These are phyloP conservation scores for Lophius piscatorius DNA, from an alignment of 2,113 vertebrate genomes.

Conservation along the genomic window DNA sequence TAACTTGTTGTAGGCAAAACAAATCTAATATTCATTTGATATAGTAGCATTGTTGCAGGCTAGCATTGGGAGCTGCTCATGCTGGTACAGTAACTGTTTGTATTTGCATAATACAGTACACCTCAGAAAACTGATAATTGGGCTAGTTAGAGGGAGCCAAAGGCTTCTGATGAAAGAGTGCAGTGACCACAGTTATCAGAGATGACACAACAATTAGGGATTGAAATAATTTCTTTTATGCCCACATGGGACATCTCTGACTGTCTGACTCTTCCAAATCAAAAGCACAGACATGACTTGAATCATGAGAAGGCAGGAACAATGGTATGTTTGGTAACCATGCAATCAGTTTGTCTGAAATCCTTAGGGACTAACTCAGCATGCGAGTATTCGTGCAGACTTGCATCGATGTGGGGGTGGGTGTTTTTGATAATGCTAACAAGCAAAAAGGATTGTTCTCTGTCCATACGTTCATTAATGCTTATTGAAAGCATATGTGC, in stretches of 20 bases:
- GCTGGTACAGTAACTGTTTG: conserved; percentile 72
- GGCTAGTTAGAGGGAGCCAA: conserved; percentile 59
- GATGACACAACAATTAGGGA: conserved; percentile 68
- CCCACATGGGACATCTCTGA: conserved; percentile 26
- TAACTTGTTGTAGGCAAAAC: conserved; percentile 78
- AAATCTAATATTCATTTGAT: conserved; percentile 75
- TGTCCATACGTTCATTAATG: conserved; percentile 20
- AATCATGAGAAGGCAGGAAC: neutral
- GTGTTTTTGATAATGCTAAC: conserved; percentile 19
- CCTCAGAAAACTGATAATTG: conserved; percentile 67
- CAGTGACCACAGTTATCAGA: conserved; percentile 53
- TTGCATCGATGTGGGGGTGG: conserved; percentile 16
- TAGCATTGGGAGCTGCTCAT: conserved; percentile 49
- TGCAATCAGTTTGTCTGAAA: neutral
- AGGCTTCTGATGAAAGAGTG: conserved; percentile 52
- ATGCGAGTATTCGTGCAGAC: conserved; percentile 25
- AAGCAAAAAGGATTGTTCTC: conserved; percentile 5
- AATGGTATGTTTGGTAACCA: conserved; percentile 1
- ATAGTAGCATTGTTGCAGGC: conserved; percentile 54
- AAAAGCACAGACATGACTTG: conserved; percentile 1
- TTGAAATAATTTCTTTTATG: conserved; percentile 73
- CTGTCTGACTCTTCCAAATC: conserved; percentile 31
- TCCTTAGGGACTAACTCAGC: neutral
- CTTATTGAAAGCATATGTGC: conserved; percentile 37
- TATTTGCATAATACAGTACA: conserved; percentile 71